phyloP scores from a whole-genome alignment of 1,140 invertebrate species.

The Caenorhabditis elegans region WBcel235 BX284605.5:2437501-2438000 shows the following conservation, averaged over 20 bases:
- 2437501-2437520: neutral
- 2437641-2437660: neutral
- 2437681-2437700: neutral
- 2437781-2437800: no score
- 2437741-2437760: neutral
- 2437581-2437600: neutral
- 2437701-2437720: neutral
- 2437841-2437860: no score
- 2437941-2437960: no score
- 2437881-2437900: no score
- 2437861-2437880: no score
- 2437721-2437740: neutral
- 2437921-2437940: no score
- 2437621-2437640: neutral
- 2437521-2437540: constrained; percentile 32
- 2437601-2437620: neutral
- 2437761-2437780: neutral
- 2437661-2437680: neutral
- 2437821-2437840: no score
- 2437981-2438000: constrained; percentile 33
- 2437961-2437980: neutral
- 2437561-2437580: neutral
- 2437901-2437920: no score
- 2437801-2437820: no score
- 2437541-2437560: neutral